Percentiles rank a stretch among this genome's conserved stretches.
phyloP scores from a whole-genome alignment of 2,888 invertebrate species.

The Caenorhabditis auriculariae region DNA sequence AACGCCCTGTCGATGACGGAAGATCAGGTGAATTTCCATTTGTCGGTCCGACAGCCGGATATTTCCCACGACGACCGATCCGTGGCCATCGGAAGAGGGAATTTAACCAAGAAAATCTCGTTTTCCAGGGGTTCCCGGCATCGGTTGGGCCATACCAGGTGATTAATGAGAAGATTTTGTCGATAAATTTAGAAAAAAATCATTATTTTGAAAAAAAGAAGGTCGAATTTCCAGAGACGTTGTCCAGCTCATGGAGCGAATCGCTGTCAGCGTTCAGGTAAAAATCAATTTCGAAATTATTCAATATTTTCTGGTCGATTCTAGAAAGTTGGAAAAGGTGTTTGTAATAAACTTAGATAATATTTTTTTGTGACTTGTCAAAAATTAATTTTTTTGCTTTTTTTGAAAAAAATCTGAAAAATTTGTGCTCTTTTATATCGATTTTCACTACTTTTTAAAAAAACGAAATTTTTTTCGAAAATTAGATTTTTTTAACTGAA shows the following conservation, averaged over 20 bases:
- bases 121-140: slow-evolving; percentile 30
- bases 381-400: too few relatives aligned
- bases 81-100: slow-evolving; percentile 36
- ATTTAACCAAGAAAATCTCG: slow-evolving; percentile 16
- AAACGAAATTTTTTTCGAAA: too few relatives aligned
- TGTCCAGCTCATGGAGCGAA: slow-evolving; percentile 76
- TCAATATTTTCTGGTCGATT: too few relatives aligned
- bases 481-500: too few relatives aligned
- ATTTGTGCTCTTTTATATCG: too few relatives aligned
- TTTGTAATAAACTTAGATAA: too few relatives aligned
- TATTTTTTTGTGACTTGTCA: too few relatives aligned
- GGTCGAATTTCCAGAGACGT: slow-evolving; percentile 29
- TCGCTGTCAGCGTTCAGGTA: slow-evolving; percentile 82
- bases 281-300: too few relatives aligned
- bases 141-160: slow-evolving; percentile 38
- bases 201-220: slow-evolving; percentile 1
- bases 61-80: slow-evolving; percentile 32
- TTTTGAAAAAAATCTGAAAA: too few relatives aligned
- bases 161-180: neutral
- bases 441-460: too few relatives aligned
- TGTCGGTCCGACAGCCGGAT: slow-evolving; percentile 30
- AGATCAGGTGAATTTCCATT: slow-evolving; percentile 30
- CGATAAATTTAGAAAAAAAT: neutral
- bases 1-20: slow-evolving; percentile 24
- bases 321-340: too few relatives aligned